Conservation (phyloP, 2,888 invertebrate species). For the Drosophila recens region DNA sequence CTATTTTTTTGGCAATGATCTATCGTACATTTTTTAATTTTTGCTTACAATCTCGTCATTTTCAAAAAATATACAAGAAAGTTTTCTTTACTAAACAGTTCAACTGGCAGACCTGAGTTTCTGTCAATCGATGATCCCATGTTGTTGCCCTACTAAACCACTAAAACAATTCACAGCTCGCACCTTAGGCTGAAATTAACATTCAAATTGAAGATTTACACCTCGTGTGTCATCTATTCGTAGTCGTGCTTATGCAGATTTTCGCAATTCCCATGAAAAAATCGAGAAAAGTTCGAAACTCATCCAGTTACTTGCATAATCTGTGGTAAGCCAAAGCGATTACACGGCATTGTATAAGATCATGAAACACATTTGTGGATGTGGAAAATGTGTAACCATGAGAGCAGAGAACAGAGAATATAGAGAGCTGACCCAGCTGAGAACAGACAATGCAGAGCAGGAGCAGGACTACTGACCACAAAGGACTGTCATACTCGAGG, state of each 20-base stretch:
- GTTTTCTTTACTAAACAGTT: neutral
- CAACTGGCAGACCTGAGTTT: neutral
- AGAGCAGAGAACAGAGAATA: neutral
- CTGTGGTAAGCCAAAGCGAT: conserved; percentile 82
- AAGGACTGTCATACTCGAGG: conserved; percentile 57
- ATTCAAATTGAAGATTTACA: conserved; percentile 80
- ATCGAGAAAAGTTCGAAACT: conserved; percentile 40
- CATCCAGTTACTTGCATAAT: conserved; percentile 82
- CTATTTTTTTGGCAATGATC: too few relatives aligned
- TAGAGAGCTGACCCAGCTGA: conserved; percentile 45
- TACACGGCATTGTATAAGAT: conserved; percentile 74
- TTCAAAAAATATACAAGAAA: neutral
- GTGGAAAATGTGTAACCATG: conserved; percentile 14
- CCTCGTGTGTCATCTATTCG: conserved; percentile 42
- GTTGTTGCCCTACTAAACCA: conserved; percentile 74
- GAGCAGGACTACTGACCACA: conserved; percentile 34
- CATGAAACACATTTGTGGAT: conserved; percentile 47
- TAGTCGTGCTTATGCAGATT: conserved; percentile 13
- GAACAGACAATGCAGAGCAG: conserved; percentile 29
- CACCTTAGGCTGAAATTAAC: conserved; percentile 69
- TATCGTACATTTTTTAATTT: too few relatives aligned
- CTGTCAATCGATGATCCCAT: neutral
- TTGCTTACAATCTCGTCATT: too few relatives aligned
- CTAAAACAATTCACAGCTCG: conserved; percentile 73
- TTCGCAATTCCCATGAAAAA: conserved; percentile 54